Base-by-base conservation (phyloP, 2,797 vertebrate species). In the Dallia pectoralis region DNA sequence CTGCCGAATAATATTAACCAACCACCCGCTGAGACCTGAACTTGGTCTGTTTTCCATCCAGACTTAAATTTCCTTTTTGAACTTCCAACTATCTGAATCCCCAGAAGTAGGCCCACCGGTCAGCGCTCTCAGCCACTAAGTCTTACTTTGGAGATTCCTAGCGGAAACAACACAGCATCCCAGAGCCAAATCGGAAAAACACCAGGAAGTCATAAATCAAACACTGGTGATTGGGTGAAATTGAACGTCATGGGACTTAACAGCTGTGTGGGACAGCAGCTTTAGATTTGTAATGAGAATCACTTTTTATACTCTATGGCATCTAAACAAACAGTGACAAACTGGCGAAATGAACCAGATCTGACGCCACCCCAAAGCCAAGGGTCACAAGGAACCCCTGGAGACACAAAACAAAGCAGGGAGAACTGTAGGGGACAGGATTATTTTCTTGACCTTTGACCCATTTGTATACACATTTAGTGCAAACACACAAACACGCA, bases 201-300 rank as follows among this genome's bases (percentile, higher is more conserved):
- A 81, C 77, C 82, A 89, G 91, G 87, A 92, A 90, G 81, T 76
- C 59, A 83, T 87, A 81, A 87, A 86, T 88, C 87, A 89, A 84
- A 5, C 4, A 69, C 4, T 69, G 72, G 74, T 76, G 79, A 86
- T 75, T 85, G 78, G 84, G 81, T 70, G 81, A 16, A 68, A 80
- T 63, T 5, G 77, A 59, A 59, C 22, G 22, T n/a, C 75, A 64
- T 79, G 75, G 71, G 76, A 81, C 72, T 72, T 73, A 86, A 81
- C 88, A 89, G 81, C 85, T 91, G 88, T 82, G 88, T 82, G 4
- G 72, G 73, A 83, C 66, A 75, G 72, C 22, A 76, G 62, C 61
- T 71, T 6, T 69, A 70, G 40, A 36, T 71, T 75, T 27, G 74
- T 78, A 75, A 83, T 44, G 66, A 76, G 73, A 75, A 80, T 75